Percentiles rank a stretch among this genome's conserved stretches.
phyloP scores from a whole-genome alignment of 2,888 invertebrate species.

The Acronicta psi region DNA sequence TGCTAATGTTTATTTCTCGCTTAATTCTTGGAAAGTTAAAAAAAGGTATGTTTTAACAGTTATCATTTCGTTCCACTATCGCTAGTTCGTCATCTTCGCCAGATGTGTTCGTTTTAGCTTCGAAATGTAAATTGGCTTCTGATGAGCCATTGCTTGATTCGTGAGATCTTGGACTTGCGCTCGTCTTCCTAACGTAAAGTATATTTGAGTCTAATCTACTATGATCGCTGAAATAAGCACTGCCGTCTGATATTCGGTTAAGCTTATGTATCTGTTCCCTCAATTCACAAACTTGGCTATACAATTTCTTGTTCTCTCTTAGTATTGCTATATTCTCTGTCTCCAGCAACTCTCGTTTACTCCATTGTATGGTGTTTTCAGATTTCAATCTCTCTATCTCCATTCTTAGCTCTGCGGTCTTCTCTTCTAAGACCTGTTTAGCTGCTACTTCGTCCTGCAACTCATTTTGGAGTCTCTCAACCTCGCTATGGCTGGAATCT shows the following conservation, averaged over 20 bases:
- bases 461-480: slow-evolving; percentile 83
- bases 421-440: slow-evolving; percentile 84
- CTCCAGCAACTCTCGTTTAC: slow-evolving; percentile 96
- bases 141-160: slow-evolving; percentile 84
- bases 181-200: slow-evolving; percentile 79
- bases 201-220: slow-evolving; percentile 78
- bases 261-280: slow-evolving; percentile 85
- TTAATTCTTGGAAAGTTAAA: neutral
- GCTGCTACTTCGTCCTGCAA: slow-evolving; percentile 84
- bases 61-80: slow-evolving; percentile 77
- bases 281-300: slow-evolving; percentile 83
- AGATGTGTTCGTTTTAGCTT: slow-evolving; percentile 81
- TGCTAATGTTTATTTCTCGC: neutral
- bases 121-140: slow-evolving; percentile 79
- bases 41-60: slow-evolving; percentile 51
- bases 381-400: slow-evolving; percentile 96
- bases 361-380: slow-evolving; percentile 98
- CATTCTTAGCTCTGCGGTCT: slow-evolving; percentile 80
- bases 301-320: slow-evolving; percentile 96
- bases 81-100: slow-evolving; percentile 85
- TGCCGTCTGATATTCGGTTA: slow-evolving; percentile 83
- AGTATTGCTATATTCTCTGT: slow-evolving; percentile 96
- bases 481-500: slow-evolving; percentile 84
- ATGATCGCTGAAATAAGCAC: slow-evolving; percentile 70
- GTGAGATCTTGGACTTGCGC: slow-evolving; percentile 81